phyloP scores from a whole-genome alignment of 2,797 vertebrate genomes.

The Rhyacichthys aspro region DNA sequence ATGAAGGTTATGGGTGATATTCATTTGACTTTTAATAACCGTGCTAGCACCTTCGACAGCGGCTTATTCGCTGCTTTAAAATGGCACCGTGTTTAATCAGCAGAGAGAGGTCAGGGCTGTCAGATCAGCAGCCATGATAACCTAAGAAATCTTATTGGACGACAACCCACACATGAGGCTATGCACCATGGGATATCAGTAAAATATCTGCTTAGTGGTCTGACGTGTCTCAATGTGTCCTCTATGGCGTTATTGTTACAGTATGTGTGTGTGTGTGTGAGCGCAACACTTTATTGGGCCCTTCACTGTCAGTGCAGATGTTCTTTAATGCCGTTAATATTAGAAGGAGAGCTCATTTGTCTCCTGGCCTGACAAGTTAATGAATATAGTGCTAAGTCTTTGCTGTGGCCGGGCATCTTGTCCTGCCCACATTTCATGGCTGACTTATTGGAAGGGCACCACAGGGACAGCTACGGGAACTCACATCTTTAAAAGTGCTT shows the following conservation, averaged over 20 bases:
- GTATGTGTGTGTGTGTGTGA: too few species aligned
- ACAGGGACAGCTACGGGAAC: slow-evolving; percentile 53
- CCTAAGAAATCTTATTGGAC: slow-evolving; percentile 34
- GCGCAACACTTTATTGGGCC: slow-evolving; percentile 44
- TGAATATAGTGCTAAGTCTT: slow-evolving; percentile 56
- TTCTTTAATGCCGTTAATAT: slow-evolving; percentile 63
- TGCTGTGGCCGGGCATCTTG: slow-evolving; percentile 48
- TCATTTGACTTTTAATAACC: slow-evolving; percentile 63
- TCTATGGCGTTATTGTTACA: slow-evolving; percentile 27
- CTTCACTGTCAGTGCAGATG: slow-evolving; percentile 39
- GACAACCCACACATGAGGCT: slow-evolving; percentile 15
- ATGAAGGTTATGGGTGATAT: slow-evolving; percentile 55
- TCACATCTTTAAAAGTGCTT: slow-evolving; percentile 32
- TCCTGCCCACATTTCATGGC: slow-evolving; percentile 65
- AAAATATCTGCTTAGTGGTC: slow-evolving; percentile 31
- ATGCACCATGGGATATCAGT: slow-evolving; percentile 11
- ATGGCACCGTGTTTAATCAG: slow-evolving; percentile 73
- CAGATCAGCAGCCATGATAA: slow-evolving; percentile 59
- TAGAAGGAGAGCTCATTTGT: slow-evolving; percentile 58
- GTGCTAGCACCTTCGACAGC: slow-evolving; percentile 34
- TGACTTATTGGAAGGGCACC: slow-evolving; percentile 59
- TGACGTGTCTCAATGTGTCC: slow-evolving; percentile 21
- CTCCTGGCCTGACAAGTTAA: slow-evolving; percentile 63
- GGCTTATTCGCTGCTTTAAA: slow-evolving; percentile 64
- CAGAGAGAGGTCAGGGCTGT: slow-evolving; percentile 59